Conservation (phyloP, 2,888 invertebrate species). For the Acanthosoma haemorrhoidale region DNA sequence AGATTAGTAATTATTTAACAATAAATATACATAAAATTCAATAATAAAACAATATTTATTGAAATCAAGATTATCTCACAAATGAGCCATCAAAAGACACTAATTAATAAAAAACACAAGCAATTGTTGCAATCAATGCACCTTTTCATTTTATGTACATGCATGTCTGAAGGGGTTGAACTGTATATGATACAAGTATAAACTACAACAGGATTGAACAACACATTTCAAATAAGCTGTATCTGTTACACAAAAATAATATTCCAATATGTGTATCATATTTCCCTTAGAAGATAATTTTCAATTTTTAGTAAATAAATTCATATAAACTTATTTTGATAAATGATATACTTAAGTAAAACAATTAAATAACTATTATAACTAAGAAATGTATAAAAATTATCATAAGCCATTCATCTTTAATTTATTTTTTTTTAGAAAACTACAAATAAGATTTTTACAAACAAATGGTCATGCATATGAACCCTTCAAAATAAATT, state of each 20-base stretch:
- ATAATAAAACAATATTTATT: constrained; percentile 26
- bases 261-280: no score
- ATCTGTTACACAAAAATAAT: background rate
- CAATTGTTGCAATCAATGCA: constrained; percentile 28
- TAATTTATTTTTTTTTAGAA: background rate
- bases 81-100: no score
- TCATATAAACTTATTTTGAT: background rate
- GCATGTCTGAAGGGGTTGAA: constrained; percentile 20
- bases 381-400: no score
- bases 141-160: constrained; percentile 16
- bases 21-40: constrained; percentile 24
- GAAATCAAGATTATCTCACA: background rate
- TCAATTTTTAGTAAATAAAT: background rate
- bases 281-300: no score
- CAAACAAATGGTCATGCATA: background rate
- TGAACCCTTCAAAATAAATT: background rate
- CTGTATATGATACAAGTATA: constrained; percentile 13
- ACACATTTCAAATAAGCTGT: constrained; percentile 2
- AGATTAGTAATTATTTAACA: background rate
- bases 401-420: background rate
- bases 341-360: background rate
- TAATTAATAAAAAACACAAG: background rate
- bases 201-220: constrained; percentile 20
- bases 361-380: background rate
- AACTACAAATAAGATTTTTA: background rate